A percentile compares a stretch with the other conserved stretches of the same genome.
Evolutionary conservation across 2,797 vertebrate genomes (phyloP).

Genomic region (Ceryle rudis): DNA sequence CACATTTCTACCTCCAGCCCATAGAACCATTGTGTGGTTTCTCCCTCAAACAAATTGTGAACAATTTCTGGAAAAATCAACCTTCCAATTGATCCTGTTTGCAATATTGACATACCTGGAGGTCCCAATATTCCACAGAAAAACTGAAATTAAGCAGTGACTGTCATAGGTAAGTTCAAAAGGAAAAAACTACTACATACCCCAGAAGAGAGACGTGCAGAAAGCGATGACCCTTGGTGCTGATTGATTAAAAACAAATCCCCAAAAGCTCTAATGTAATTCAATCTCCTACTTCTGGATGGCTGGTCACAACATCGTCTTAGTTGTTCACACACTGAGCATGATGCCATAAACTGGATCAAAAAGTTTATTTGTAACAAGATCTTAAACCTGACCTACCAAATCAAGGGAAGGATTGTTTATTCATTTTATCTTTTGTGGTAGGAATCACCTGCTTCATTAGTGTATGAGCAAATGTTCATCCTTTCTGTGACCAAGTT

Average conservation of each 20-base stretch:
- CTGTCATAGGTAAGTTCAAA: not conserved
- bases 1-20: not conserved
- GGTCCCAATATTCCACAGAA: not conserved
- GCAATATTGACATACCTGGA: not conserved
- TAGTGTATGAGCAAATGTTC: not conserved
- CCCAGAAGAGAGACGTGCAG: not conserved
- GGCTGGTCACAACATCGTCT: not conserved
- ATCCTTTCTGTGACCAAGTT: not conserved
- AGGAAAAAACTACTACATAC: not conserved
- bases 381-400: slow-evolving; percentile 21
- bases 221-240: not conserved
- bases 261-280: not conserved
- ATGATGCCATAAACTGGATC: not conserved
- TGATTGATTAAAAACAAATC: not conserved
- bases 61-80: not conserved
- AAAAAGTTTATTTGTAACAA: not conserved
- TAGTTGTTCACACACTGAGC: not conserved
- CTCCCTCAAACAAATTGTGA: not conserved
- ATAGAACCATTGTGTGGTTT: not conserved
- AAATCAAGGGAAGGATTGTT: not conserved
- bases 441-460: not conserved
- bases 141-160: not conserved
- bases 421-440: not conserved
- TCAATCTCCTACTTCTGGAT: not conserved
- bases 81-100: not conserved